These are phyloP conservation scores for Notechis scutatus DNA, from an alignment of 2,113 vertebrate species.

Conservation along the genomic window DNA sequence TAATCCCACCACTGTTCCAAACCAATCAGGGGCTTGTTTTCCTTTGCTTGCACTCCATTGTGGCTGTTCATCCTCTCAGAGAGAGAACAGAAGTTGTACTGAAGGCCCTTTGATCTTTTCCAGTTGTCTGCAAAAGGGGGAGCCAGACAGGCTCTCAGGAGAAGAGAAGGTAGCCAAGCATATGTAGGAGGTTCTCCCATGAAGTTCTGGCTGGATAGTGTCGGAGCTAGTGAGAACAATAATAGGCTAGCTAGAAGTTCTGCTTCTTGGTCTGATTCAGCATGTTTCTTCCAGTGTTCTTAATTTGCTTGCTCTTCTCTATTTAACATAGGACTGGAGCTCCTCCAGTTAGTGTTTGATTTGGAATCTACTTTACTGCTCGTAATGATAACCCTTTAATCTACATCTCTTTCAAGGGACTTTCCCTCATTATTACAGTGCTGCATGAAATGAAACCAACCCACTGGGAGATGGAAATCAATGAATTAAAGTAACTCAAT, in stretches of 20 bases:
- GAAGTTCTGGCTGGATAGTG: not conserved
- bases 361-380: not conserved
- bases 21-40: slow-evolving; percentile 67
- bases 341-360: not conserved
- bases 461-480: slow-evolving; percentile 35
- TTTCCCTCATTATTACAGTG: slow-evolving; percentile 19
- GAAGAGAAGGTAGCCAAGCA: slow-evolving; percentile 37
- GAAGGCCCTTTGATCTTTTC: slow-evolving; percentile 68
- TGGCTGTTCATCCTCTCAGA: slow-evolving; percentile 57
- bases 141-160: slow-evolving; percentile 50
- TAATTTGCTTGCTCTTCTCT: not conserved
- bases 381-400: slow-evolving; percentile 8
- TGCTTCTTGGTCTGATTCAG: not conserved
- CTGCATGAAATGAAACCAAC: not conserved
- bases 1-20: too few species aligned
- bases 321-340: not conserved
- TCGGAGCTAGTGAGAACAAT: too few species aligned
- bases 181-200: too few species aligned
- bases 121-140: slow-evolving; percentile 41
- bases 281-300: not conserved
- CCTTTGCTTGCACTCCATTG: slow-evolving; percentile 58
- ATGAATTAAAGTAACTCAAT: slow-evolving; percentile 15
- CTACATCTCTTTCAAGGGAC: slow-evolving; percentile 10
- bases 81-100: slow-evolving; percentile 59
- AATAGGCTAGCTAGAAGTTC: not conserved